Base-by-base conservation (phyloP, 2,888 invertebrate genomes). In the Eristalis intricaria region DNA sequence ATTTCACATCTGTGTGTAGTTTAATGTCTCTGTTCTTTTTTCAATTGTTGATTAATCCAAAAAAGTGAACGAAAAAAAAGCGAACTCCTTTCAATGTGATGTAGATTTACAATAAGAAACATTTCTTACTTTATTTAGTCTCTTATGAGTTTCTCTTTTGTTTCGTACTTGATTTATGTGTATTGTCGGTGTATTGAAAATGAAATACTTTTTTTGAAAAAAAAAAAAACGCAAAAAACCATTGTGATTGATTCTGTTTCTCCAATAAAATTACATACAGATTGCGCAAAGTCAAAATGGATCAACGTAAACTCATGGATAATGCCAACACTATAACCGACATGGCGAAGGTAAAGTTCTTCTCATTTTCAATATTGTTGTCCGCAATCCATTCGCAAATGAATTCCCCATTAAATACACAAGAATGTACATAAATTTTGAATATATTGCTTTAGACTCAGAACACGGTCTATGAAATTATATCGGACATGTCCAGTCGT, bases 311-410 rank as follows among this genome's bases (percentile, higher is more conserved):
- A 94, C 94, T 99, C 91, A 98, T 98, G 96, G 99, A 99, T 93
- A 99, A 99, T 93, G 98, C 99, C 90, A 99, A 99, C 92, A 99
- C 99, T 84, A 97, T 99, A 93, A 99, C 99, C 84, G 99, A 99
- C 93, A 99, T 99, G 98, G 99, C 99, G 91, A 99, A 99, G 96
- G 99, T 99, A 95, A 94, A 94, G 19, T 35, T 23, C 13, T 7
- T 61, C 35, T 22, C 22, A 50, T 64, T 38, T 38, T 22, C 35
- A 35, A 1, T 65, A n/a, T 32, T 63, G 66, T 13, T n/a, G 66
- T 23, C 56, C 11, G 13, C 19, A 15, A 4, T 8, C 19, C n/a
- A 23, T 40, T 19, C 26, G 26, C 15, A 26, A 23, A 23, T 2
- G n/a, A 23, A 22, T 64, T 1, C 50, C 11, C n/a, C 8, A 22